phyloP scores from a whole-genome alignment of 2,797 vertebrate genomes.

The Pempheris klunzingeri region DNA sequence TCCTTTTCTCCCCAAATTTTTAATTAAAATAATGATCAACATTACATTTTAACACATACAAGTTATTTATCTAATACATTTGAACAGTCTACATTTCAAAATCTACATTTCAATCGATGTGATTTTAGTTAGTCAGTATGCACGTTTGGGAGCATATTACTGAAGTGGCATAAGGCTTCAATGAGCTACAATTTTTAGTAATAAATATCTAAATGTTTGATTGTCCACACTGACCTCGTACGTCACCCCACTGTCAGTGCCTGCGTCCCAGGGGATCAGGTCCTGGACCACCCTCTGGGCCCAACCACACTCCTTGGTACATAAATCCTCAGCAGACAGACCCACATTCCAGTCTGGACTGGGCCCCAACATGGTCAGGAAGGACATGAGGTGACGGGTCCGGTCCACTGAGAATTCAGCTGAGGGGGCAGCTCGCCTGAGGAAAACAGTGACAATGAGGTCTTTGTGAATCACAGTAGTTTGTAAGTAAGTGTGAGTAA shows the following conservation, averaged over 20 bases:
- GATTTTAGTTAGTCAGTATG: too few species aligned
- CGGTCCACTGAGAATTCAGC: constrained; percentile 98
- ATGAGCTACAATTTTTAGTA: not conserved
- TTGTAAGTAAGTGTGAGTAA: not conserved
- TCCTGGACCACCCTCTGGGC: constrained; percentile 95
- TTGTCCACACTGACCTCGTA: constrained; percentile 89
- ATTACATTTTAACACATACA: not conserved
- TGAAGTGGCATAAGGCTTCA: not conserved
- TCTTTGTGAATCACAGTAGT: constrained; percentile 12
- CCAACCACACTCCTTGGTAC: constrained; percentile 99
- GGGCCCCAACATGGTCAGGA: constrained; percentile 97
- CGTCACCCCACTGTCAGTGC: constrained; percentile 95
- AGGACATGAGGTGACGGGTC: constrained; percentile 96
- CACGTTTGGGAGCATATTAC: not conserved
- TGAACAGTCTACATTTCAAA: too few species aligned
- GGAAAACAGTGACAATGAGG: constrained; percentile 21
- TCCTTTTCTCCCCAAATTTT: not conserved
- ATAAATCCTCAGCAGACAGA: constrained; percentile 95
- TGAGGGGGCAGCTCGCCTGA: constrained; percentile 95
- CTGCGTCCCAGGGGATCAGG: constrained; percentile 98
- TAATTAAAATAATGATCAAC: not conserved
- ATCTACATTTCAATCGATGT: too few species aligned
- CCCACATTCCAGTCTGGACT: constrained; percentile 99
- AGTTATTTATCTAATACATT: not conserved
- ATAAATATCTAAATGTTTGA: not conserved